Evolutionary conservation across 2,888 invertebrate genomes (phyloP), one percentile per base, ranked within the genome.

Genomic region (Atherix ibis): DNA sequence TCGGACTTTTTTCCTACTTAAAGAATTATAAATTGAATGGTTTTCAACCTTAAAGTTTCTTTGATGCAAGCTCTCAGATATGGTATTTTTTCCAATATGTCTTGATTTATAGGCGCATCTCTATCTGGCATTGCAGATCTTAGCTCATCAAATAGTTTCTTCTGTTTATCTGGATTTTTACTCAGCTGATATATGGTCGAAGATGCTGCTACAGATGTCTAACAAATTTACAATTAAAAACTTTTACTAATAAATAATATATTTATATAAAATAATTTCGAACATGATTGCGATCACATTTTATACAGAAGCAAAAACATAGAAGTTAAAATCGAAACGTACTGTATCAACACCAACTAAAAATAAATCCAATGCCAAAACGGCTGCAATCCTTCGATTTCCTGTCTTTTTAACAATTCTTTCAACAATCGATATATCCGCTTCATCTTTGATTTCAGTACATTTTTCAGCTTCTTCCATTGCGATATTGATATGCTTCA

Each of bases 321-420:
- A n/a, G n/a, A n/a, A n/a, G n/a, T n/a, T n/a, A n/a, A n/a, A n/a
- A n/a, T n/a, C n/a, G n/a, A n/a, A n/a, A n/a, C n/a, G n/a, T 56
- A 70, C 76, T 43, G 85, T 84, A 51, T 81, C 82, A 2, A 85
- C 75, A 9, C 84, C 85, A 40, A 85, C 85, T 13, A 80, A 62
- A 44, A 85, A 67, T 42, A 85, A 63, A 54, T 84, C 84, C 38
- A 84, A 54, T 5, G 81, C 76, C 41, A 85, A 62, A 39, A 83
- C 75, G 5, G 76, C 72, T 9, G 82, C 76, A 36, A 70, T 49
- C 52, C 67, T 70, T 19, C 66, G 67, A 52, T 70, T 68, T 32
- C 64, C 63, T 16, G 68, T 69, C 53, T 67, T 67, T 33, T 59
- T 51, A 24, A 71, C 56, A 43, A 71, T 70, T 38, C 67, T 58